A percentile compares a stretch with the other conserved stretches of the same genome.
phyloP scores from a whole-genome alignment of 2,797 vertebrate genomes.

The Crenuchus spilurus region DNA sequence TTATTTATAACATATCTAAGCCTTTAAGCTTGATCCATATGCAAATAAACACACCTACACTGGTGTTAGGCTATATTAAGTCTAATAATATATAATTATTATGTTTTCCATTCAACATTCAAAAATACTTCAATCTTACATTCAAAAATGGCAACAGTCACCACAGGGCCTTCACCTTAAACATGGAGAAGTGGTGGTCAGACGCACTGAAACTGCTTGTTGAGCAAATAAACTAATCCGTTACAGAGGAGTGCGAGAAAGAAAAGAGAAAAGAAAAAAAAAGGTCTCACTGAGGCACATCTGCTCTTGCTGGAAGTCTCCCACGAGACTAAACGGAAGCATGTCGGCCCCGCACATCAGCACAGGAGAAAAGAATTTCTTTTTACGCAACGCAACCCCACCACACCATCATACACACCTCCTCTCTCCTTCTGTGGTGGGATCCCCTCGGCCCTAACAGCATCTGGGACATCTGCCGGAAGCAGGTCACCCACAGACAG shows the following conservation, averaged over 20 bases:
- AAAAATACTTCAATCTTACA: background rate
- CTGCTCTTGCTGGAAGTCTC: constrained; percentile 50
- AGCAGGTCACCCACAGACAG: constrained; percentile 88
- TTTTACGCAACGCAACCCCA: constrained; percentile 80
- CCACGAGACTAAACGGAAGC: constrained; percentile 54
- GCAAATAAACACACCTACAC: background rate
- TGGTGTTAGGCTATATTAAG: background rate
- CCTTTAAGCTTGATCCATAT: no score
- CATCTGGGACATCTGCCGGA: constrained; percentile 92
- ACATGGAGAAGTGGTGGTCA: background rate
- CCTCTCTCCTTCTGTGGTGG: constrained; percentile 84
- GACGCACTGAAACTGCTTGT: background rate
- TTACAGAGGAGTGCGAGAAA: background rate
- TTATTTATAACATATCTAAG: no score
- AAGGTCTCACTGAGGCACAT: constrained; percentile 23
- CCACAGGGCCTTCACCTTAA: background rate
- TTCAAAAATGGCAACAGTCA: background rate
- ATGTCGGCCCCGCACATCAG: constrained; percentile 64
- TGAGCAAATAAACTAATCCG: constrained; percentile 18
- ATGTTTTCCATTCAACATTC: background rate
- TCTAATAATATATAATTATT: background rate
- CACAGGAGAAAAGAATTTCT: constrained; percentile 65
- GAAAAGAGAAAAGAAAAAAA: constrained; percentile 9
- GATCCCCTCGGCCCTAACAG: constrained; percentile 70
- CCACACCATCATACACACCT: constrained; percentile 34